Percentiles rank a stretch among this genome's conserved stretches.
Conservation (phyloP, 2,797 vertebrate species). For the Lindbergichthys nudifrons region DNA sequence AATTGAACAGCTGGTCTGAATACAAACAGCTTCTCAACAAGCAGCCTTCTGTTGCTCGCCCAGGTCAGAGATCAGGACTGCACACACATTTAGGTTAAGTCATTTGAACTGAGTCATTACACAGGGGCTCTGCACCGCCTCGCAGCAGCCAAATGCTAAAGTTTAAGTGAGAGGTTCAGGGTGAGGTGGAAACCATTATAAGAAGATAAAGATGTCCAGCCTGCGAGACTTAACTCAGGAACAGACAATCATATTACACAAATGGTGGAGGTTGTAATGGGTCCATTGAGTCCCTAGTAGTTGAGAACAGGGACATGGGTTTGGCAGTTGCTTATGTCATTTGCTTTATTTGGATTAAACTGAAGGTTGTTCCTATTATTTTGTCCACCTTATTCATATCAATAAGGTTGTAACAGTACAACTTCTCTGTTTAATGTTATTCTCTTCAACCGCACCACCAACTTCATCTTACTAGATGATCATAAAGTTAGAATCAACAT, state of each 20-base stretch:
- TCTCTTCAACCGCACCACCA: neutral
- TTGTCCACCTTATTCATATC: neutral
- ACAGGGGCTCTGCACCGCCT: neutral
- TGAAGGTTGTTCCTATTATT: neutral
- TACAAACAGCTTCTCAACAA: constrained; percentile 13
- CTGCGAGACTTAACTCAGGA: neutral
- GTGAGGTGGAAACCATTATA: neutral
- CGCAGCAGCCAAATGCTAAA: neutral
- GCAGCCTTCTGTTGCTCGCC: constrained; percentile 5
- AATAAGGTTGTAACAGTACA: neutral
- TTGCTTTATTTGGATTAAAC: no score
- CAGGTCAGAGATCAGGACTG: constrained; percentile 11
- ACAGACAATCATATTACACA: neutral
- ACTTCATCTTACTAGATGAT: neutral
- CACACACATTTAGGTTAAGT: neutral
- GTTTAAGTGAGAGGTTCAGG: constrained; percentile 2
- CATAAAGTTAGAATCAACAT: no score
- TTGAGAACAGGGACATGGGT: neutral
- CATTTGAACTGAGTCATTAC: constrained; percentile 19
- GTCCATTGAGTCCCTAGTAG: neutral
- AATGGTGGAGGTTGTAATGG: neutral
- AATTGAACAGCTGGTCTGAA: constrained; percentile 31
- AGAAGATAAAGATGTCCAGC: neutral
- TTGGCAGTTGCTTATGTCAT: neutral
- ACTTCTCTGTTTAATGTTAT: neutral